A percentile compares a stretch with the other conserved stretches of the same genome.
These are phyloP conservation scores for Pollenia labialis DNA, from an alignment of 2,888 invertebrate species.

Conservation along the genomic window DNA sequence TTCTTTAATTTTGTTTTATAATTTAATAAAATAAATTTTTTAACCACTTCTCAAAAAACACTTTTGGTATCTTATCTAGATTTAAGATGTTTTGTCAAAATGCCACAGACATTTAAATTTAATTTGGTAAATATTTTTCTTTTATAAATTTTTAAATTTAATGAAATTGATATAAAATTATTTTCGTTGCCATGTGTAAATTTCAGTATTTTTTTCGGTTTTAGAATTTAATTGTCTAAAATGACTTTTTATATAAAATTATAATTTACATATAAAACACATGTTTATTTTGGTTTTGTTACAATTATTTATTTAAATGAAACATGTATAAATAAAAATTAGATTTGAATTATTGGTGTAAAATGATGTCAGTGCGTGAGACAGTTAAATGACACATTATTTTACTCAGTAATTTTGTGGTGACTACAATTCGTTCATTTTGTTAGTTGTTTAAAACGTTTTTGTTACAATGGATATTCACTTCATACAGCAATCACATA, in stretches of 20 bases:
- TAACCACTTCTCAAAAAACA: too few species aligned
- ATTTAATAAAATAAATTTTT: too few species aligned
- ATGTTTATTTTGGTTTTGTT: slow-evolving; percentile 32
- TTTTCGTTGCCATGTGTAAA: slow-evolving; percentile 20
- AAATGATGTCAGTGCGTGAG: not conserved
- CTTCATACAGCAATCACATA: too few species aligned
- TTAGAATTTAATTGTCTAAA: not conserved
- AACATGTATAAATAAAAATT: slow-evolving; percentile 20
- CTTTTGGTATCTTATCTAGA: too few species aligned
- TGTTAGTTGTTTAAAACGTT: too few species aligned
- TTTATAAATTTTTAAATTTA: not conserved
- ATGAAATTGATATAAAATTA: not conserved
- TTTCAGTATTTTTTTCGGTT: not conserved
- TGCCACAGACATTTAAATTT: too few species aligned
- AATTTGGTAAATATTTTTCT: too few species aligned
- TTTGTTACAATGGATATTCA: too few species aligned
- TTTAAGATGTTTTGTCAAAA: too few species aligned
- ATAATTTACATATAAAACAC: slow-evolving; percentile 27
- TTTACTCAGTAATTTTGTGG: not conserved
- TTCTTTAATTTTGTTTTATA: too few species aligned
- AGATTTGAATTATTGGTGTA: slow-evolving; percentile 39
- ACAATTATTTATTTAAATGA: slow-evolving; percentile 40
- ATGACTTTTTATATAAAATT: not conserved
- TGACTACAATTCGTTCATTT: not conserved
- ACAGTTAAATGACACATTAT: slow-evolving; percentile 29